phyloP scores from a whole-genome alignment of 2,797 vertebrate species.

The Oceanodroma leucorhoa region DNA sequence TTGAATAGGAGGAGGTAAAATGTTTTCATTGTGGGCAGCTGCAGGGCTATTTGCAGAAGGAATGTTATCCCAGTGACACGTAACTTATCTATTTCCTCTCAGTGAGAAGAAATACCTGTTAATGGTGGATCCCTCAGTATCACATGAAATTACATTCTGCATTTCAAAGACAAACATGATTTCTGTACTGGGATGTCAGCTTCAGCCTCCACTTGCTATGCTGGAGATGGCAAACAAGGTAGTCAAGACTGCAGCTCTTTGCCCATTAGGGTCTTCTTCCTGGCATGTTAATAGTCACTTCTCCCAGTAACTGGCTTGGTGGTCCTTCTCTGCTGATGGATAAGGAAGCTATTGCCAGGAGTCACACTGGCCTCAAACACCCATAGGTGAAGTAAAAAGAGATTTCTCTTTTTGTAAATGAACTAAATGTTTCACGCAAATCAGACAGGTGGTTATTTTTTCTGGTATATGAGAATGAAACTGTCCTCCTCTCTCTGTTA shows the following conservation, averaged over 20 bases:
- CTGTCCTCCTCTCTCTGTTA: not conserved
- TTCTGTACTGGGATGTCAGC: not conserved
- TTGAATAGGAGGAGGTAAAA: not conserved
- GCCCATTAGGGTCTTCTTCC: not conserved
- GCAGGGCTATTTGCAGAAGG: not conserved
- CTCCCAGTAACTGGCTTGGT: rapidly evolving
- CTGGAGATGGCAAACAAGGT: not conserved
- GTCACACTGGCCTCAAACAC: not conserved
- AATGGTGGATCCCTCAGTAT: not conserved
- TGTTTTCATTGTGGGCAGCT: not conserved
- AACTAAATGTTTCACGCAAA: not conserved
- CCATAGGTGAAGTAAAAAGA: not conserved
- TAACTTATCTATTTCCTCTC: not conserved
- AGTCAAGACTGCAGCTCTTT: not conserved
- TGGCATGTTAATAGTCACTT: not conserved
- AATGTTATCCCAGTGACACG: not conserved
- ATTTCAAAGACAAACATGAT: not conserved
- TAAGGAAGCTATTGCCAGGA: not conserved
- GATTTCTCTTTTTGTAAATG: not conserved
- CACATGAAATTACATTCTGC: not conserved
- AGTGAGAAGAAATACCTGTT: not conserved
- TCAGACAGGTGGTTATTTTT: not conserved
- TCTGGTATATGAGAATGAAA: not conserved
- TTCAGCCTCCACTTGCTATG: not conserved
- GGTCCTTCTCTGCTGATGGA: not conserved